Base-by-base conservation (phyloP, 2,797 vertebrate species). In the Aldrovandia affinis region DNA sequence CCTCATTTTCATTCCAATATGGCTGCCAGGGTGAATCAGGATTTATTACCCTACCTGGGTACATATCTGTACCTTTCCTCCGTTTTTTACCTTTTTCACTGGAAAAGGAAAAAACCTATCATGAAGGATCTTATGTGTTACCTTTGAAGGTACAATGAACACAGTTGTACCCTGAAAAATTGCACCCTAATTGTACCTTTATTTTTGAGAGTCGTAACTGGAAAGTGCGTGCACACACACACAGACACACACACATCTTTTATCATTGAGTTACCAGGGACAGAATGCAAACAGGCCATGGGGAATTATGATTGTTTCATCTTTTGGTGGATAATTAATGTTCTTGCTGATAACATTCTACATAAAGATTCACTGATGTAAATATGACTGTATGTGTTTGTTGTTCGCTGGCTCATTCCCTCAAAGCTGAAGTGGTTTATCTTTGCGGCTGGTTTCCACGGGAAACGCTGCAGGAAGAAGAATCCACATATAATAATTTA, bases 331-430 rank as follows among this genome's bases (percentile, higher is more conserved):
- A 1, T 28, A 81, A 20, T 36, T 42, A 52, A 52, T 65, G 30
- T 73, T 22, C 44, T 50, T 65, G n/a, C 63, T 52, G 28, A 50
- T 70, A 36, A 70, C 61, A 25, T 52, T 22, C 15, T 36, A 47
- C 14, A 47, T 8, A 73, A 14, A 83, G 57, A 61, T 25, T 44
- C 73, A 42, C 3, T 22, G 36, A 28, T 44, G 44, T 75, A 83
- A 78, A 78, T 25, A 77, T 65, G 47, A 59, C 30, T 81, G 55
- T 30, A 33, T 18, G 50, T n/a, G 12, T 79, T n/a, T 81, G 54
- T 12, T 28, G 18, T 18, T 68, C 68, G 4, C 12, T 47, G 33
- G 12, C 68, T 47, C n/a, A 30, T 82, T 50, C 73, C 42, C 68
- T 65, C 28, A 30, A 7, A 65, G 42, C 42, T 82, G 14, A 68